Base-by-base conservation (phyloP, 2,113 vertebrate genomes). In the Macrotus californicus region DNA sequence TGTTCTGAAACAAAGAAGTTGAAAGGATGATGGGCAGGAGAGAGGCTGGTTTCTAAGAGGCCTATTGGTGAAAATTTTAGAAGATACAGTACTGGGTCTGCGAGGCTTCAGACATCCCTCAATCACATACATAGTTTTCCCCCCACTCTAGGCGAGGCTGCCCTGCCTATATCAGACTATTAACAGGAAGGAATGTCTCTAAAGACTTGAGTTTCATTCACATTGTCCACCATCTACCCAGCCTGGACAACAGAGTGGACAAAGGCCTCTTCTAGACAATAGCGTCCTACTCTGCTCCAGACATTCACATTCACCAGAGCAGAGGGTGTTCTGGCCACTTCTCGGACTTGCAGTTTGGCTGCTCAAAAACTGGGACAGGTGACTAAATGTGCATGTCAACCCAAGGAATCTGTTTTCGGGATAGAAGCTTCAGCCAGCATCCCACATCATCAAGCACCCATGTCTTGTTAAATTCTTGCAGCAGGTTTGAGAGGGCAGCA, bases 291-390 rank as follows among this genome's bases (percentile, higher is more conserved):
- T 67, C 39, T 34, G 29, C 59, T 52, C 41, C 69, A 75, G 31
- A 82, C 5, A n/a, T 7, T 85, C 93, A 82, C 43, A 48, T 61
- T 70, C 36, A 70, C 46, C 36, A 66, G 16, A 96, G 56, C 50
- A 76, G n/a, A 80, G 73, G 56, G 36, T n/a, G 18, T 59, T 77
- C 86, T 81, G 87, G n/a, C 36, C 0, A 1, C 24, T 83, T 46
- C 73, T 75, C 70, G 22, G 24, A 29, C 22, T 93, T 89, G 50
- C 39, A n/a, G 83, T 69, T 29, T 48, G 41, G 46, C 52, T 31
- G 10, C 46, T 94, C 75, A 96, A 43, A 94, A 91, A 36, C 61
- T 79, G 39, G 43, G 26, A 76, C 77, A 93, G 67, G 85, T 56
- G 67, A 67, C 36, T 75, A 87, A 39, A 59, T 54, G 7, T 48